Evolutionary conservation across 2,888 invertebrate genomes (phyloP), one percentile per base, ranked within the genome.

Genomic region (Volucella inanis): DNA sequence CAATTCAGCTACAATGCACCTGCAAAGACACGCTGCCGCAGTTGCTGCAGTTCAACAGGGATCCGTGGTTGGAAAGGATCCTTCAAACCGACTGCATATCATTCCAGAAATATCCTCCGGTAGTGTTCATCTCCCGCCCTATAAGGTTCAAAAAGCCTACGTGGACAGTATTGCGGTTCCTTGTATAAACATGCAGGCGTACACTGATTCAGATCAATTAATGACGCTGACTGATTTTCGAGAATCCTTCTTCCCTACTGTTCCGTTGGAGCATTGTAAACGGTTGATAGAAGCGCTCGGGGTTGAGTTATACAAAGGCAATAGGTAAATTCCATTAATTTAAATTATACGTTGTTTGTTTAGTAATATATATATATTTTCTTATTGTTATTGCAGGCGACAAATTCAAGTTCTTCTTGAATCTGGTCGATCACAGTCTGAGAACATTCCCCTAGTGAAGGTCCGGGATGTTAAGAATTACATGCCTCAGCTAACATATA

Each of bases 401-500:
- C 97, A 97, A 91, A 94, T 96, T 91, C 95, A 95, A 91, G 94
- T 96, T 75, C 93, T 97, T 47, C 94, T 95, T 90, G 96, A 95
- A 90, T 95, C 95, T 49, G 96, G 96, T 89, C 96, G 96, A 90
- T 95, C 94, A 50, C 95, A 94, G 80, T 93, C 94, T 90, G 96
- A 96, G 90, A 94, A 94, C 65, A 93, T 96, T 91, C 96, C 96
- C 50, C 92, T 97, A 88, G 96, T 97, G 74, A 96, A 96, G 93
- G 96, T 97, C 88, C 94, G 95, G 86, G 96, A 96, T 93, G 95
- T 97, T 87, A 95, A 97, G 93, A 95, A 95, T 90, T 97, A 94
- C 92, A 96, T 97, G 96, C 95, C 96, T 41, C 97, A 97, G 92
- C 93, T 97, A 92, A 96, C 96, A 90, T 97, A 97, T 93, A 97